Evolutionary conservation across 2,113 vertebrate species (phyloP).

Genomic region (Apteryx mantelli): DNA sequence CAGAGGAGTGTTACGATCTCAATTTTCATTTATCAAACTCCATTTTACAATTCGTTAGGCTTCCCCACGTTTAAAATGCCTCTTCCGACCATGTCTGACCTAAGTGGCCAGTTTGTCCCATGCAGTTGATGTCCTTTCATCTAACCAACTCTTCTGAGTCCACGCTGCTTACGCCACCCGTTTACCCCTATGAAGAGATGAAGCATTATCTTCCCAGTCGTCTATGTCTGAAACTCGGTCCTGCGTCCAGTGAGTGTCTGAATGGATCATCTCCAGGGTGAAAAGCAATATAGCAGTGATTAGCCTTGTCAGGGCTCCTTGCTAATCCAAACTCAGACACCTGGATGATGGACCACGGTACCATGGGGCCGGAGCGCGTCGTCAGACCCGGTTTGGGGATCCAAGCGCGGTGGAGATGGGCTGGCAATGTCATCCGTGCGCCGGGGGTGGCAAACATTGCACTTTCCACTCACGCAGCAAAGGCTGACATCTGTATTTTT

Average conservation of each 20-base stretch:
- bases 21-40: background rate
- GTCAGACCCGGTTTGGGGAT: no score
- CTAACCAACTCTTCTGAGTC: background rate
- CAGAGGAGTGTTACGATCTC: background rate
- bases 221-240: background rate
- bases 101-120: background rate
- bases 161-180: background rate
- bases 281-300: background rate
- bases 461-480: background rate
- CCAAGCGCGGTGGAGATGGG: accelerated
- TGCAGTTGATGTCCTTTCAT: background rate
- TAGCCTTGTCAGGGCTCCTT: background rate
- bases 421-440: background rate
- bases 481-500: background rate
- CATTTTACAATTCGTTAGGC: background rate
- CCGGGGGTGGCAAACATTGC: background rate
- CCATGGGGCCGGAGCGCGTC: no score
- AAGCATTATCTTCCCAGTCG: background rate
- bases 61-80: background rate
- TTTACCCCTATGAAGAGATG: background rate
- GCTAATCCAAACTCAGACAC: background rate
- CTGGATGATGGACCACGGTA: background rate
- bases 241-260: background rate
- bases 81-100: background rate
- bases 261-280: background rate